These are phyloP conservation scores for Molossus molossus DNA, from an alignment of 2,797 vertebrate genomes.

Conservation along the genomic window DNA sequence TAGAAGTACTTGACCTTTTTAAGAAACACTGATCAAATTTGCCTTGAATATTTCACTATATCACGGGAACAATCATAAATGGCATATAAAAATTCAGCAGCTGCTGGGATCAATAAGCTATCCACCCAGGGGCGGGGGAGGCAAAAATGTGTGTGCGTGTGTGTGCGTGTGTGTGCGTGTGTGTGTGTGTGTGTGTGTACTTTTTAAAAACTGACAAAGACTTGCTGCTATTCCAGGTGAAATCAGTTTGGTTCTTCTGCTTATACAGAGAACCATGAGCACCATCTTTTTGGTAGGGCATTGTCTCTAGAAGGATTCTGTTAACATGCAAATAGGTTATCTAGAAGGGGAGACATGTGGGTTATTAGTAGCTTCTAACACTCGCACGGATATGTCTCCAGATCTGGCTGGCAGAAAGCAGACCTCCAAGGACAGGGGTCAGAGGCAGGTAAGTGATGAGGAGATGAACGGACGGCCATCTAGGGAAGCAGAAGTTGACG, in stretches of 20 bases:
- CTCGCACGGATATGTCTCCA: neutral
- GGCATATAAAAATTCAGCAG: conserved; percentile 87
- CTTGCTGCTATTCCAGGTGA: conserved; percentile 57
- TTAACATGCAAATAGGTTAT: conserved; percentile 72
- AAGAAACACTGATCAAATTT: conserved; percentile 82
- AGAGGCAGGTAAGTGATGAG: neutral
- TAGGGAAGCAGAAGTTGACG: neutral
- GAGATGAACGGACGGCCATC: fast-evolving
- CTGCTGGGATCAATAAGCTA: conserved; percentile 87
- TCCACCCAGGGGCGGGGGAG: conserved; percentile 65
- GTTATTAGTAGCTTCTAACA: conserved; percentile 20
- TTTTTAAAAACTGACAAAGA: conserved; percentile 81
- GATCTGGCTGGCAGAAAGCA: conserved; percentile 2
- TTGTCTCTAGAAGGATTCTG: conserved; percentile 20
- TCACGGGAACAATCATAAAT: conserved; percentile 84
- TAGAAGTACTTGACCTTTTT: conserved; percentile 82
- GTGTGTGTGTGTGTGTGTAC: neutral
- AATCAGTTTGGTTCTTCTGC: neutral
- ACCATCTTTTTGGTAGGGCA: conserved; percentile 37
- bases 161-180: no score
- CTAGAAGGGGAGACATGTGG: neutral
- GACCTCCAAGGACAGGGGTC: neutral
- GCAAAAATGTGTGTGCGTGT: neutral
- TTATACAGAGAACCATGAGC: neutral
- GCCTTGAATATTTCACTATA: conserved; percentile 86